These are phyloP conservation scores for Emydoidea blandingii DNA, from an alignment of 2,797 vertebrate species.

Conservation along the genomic window DNA sequence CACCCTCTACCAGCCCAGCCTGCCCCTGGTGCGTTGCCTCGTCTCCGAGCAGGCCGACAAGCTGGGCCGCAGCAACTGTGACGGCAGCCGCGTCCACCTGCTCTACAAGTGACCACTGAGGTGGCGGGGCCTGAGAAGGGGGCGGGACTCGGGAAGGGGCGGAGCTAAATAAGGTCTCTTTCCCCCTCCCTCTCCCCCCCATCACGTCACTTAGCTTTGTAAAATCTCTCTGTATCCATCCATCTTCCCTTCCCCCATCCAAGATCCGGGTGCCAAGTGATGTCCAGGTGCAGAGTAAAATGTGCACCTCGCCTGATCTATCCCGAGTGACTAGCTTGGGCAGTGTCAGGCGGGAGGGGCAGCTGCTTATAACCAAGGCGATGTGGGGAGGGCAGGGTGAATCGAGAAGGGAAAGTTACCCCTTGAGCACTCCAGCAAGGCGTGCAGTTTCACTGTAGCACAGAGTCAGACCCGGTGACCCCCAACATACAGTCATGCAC, in stretches of 20 bases:
- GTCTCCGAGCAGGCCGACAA: constrained; percentile 82
- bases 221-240: constrained; percentile 22
- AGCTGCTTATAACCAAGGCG: background rate
- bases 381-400: background rate
- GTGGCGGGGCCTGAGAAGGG: background rate
- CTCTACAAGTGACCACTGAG: constrained; percentile 88
- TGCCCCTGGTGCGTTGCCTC: constrained; percentile 68
- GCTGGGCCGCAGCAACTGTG: constrained; percentile 92
- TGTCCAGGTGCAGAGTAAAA: background rate
- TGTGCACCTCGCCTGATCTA: background rate
- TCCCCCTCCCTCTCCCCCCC: too few relatives aligned
- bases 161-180: background rate
- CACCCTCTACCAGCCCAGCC: constrained; percentile 82
- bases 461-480: background rate
- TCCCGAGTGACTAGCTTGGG: background rate
- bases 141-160: background rate
- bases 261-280: background rate
- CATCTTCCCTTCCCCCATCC: background rate
- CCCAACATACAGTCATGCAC: background rate
- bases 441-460: background rate
- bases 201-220: background rate
- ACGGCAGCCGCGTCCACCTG: constrained; percentile 92
- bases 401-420: background rate
- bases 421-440: too few relatives aligned
- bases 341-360: background rate